These are phyloP conservation scores for Gadopsis marmoratus DNA, from an alignment of 2,797 vertebrate genomes.

Conservation along the genomic window DNA sequence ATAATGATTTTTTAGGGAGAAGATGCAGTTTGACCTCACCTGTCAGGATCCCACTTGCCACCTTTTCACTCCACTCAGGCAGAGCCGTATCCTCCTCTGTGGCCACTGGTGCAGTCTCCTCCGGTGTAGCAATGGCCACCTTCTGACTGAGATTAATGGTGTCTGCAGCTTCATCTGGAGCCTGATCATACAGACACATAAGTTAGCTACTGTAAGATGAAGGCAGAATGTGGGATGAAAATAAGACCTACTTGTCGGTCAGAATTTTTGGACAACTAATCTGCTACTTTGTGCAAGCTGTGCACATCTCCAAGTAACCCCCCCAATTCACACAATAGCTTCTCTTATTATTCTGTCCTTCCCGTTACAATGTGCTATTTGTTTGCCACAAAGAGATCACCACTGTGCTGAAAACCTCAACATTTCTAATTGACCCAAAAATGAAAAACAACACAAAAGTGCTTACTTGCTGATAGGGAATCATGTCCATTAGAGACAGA, in stretches of 20 bases:
- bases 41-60: constrained; percentile 94
- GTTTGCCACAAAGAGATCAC: constrained; percentile 36
- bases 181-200: constrained; percentile 82
- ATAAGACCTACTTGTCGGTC: constrained; percentile 15
- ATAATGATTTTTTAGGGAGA: neutral
- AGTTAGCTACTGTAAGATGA: constrained; percentile 27
- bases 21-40: constrained; percentile 80
- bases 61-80: constrained; percentile 98
- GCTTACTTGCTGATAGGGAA: constrained; percentile 67
- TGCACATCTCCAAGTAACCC: constrained; percentile 35
- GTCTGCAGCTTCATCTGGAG: constrained; percentile 86
- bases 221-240: constrained; percentile 12
- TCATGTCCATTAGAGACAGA: constrained; percentile 63
- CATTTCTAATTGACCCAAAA: constrained; percentile 16
- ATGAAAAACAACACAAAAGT: constrained; percentile 32
- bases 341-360: constrained; percentile 47
- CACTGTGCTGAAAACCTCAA: constrained; percentile 36
- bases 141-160: constrained; percentile 91
- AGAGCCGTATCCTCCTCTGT: constrained; percentile 83
- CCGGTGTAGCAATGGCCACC: constrained; percentile 82
- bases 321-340: constrained; percentile 49
- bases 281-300: constrained; percentile 21
- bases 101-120: constrained; percentile 69
- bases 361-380: constrained; percentile 53
- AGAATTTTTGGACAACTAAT: constrained; percentile 21